These are phyloP conservation scores for Siniperca obscura DNA, from an alignment of 2,797 vertebrate species.

Conservation along the genomic window DNA sequence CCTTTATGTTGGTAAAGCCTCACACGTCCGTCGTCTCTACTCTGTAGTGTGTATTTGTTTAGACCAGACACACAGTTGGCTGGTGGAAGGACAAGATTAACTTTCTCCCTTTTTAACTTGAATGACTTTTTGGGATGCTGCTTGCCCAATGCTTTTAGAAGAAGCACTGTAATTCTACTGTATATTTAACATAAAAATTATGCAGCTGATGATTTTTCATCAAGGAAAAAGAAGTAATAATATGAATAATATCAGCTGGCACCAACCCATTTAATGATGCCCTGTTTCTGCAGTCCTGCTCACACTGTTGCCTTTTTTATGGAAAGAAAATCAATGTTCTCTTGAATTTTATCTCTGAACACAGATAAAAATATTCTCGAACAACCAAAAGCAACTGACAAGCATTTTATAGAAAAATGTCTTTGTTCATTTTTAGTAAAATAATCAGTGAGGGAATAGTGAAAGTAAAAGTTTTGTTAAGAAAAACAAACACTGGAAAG, in stretches of 20 bases:
- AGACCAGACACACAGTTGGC: neutral
- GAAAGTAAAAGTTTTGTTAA: constrained; percentile 35
- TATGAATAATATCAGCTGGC: neutral
- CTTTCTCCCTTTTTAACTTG: neutral
- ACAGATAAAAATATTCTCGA: constrained; percentile 13
- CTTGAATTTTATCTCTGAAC: constrained; percentile 9
- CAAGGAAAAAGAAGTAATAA: neutral
- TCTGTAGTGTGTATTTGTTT: neutral
- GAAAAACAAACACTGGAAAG: constrained; percentile 24
- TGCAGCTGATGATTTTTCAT: constrained; percentile 12
- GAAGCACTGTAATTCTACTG: neutral
- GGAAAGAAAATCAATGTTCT: constrained; percentile 17
- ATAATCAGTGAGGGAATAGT: constrained; percentile 36
- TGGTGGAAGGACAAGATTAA: neutral
- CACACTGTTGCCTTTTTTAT: neutral
- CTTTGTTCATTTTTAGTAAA: constrained; percentile 26
- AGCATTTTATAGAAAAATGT: constrained; percentile 14
- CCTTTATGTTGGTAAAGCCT: neutral
- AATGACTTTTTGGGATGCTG: neutral
- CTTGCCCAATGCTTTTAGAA: neutral
- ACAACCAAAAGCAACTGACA: neutral
- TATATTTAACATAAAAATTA: neutral
- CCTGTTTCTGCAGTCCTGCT: neutral
- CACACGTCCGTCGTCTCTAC: neutral
- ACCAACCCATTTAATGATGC: constrained; percentile 1